A percentile compares a stretch with the other conserved stretches of the same genome.
Conservation (phyloP, 2,797 vertebrate genomes). For the Malacoraja senta region DNA sequence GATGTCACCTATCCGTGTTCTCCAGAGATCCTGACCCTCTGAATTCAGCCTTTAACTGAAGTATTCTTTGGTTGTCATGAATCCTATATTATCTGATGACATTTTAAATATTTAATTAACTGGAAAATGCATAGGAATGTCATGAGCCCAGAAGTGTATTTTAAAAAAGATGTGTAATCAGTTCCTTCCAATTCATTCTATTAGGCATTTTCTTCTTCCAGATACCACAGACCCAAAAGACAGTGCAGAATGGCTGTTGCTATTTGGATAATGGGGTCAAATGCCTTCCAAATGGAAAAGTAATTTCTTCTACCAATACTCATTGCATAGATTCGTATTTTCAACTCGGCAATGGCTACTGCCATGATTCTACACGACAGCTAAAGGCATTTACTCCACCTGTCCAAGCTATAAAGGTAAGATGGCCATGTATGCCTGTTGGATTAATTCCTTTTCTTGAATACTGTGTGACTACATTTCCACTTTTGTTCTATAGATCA, state of each 20-base stretch:
- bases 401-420: constrained; percentile 65
- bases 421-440: constrained; percentile 3
- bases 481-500: constrained; percentile 63
- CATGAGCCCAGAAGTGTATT: not conserved
- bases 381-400: constrained; percentile 50
- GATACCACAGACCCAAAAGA: constrained; percentile 43
- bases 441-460: not conserved
- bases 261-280: constrained; percentile 36
- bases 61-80: not conserved
- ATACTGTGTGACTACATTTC: not conserved
- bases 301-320: not conserved
- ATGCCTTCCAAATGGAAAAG: constrained; percentile 43
- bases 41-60: not conserved
- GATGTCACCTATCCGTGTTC: no score
- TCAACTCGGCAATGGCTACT: constrained; percentile 52
- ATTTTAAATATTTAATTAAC: not conserved
- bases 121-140: not conserved
- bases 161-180: not conserved
- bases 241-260: constrained; percentile 49
- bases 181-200: constrained; percentile 28
- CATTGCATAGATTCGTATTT: constrained; percentile 51
- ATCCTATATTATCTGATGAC: not conserved
- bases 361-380: constrained; percentile 52
- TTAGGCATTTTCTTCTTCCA: constrained; percentile 43
- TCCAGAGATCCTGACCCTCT: no score